phyloP scores from a whole-genome alignment of 2,113 vertebrate genomes.

The Acanthochromis polyacanthus region DNA sequence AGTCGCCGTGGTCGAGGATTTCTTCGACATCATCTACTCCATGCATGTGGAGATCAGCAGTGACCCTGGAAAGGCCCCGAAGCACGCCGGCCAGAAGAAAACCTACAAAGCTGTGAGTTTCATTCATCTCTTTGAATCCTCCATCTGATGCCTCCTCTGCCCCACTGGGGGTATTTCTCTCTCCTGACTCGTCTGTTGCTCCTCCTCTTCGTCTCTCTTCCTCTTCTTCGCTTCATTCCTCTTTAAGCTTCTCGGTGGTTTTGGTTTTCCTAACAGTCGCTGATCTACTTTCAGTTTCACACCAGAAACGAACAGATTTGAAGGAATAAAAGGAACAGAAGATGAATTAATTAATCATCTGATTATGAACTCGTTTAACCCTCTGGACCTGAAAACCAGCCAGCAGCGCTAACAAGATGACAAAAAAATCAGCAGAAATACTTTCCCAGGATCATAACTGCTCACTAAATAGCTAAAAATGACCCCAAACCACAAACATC shows the following conservation, averaged over 20 bases:
- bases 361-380: too few species aligned
- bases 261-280: too few species aligned
- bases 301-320: not conserved
- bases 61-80: slow-evolving; percentile 91
- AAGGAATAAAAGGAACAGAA: too few species aligned
- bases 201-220: slow-evolving; percentile 28
- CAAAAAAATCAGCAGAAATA: too few species aligned
- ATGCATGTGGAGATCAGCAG: slow-evolving; percentile 95
- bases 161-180: not conserved
- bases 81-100: slow-evolving; percentile 97
- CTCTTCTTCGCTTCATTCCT: slow-evolving; percentile 59
- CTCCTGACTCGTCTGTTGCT: slow-evolving; percentile 37
- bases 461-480: too few species aligned
- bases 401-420: too few species aligned
- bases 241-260: slow-evolving; percentile 24
- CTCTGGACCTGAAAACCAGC: too few species aligned
- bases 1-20: slow-evolving; percentile 97
- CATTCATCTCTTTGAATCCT: not conserved
- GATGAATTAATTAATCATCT: too few species aligned
- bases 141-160: too few species aligned
- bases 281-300: slow-evolving; percentile 24
- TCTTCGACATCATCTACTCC: slow-evolving; percentile 98
- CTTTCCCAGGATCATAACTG: too few species aligned
- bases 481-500: too few species aligned
- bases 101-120: slow-evolving; percentile 95